These are phyloP conservation scores for Xenopus borealis DNA, from an alignment of 2,113 vertebrate species.

Conservation along the genomic window DNA sequence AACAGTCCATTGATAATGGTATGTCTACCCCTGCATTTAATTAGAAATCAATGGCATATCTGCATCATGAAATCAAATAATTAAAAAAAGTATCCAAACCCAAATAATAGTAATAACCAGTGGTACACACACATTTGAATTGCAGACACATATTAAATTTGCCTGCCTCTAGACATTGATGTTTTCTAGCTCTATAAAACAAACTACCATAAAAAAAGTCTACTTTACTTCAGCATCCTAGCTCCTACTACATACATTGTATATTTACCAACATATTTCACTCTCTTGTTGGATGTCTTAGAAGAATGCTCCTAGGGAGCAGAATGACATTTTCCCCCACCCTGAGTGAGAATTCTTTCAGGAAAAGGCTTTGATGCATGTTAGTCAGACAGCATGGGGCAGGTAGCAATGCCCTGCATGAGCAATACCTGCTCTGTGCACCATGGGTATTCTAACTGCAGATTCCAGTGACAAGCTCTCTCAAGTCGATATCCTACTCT, in stretches of 20 bases:
- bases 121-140: no score
- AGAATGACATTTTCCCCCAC: slow-evolving; percentile 18
- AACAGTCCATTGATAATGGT: background rate
- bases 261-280: slow-evolving; percentile 29
- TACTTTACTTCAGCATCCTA: background rate
- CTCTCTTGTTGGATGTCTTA: slow-evolving; percentile 18
- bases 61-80: no score
- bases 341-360: slow-evolving; percentile 18
- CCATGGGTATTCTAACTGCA: slow-evolving; percentile 26
- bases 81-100: no score
- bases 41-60: slow-evolving; percentile 33
- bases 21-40: slow-evolving; percentile 8
- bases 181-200: background rate
- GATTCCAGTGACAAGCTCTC: slow-evolving; percentile 18
- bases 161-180: background rate
- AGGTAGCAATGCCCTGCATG: slow-evolving; percentile 29
- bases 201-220: slow-evolving; percentile 4
- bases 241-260: slow-evolving; percentile 6
- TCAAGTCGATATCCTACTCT: slow-evolving; percentile 45
- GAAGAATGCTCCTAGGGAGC: slow-evolving; percentile 35
- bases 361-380: slow-evolving; percentile 40
- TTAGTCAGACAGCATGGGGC: slow-evolving; percentile 39
- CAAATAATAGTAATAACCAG: no score
- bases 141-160: no score
- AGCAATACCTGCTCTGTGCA: slow-evolving; percentile 42